phyloP scores from a whole-genome alignment of 2,113 vertebrate species.

The Aramus guarauna region DNA sequence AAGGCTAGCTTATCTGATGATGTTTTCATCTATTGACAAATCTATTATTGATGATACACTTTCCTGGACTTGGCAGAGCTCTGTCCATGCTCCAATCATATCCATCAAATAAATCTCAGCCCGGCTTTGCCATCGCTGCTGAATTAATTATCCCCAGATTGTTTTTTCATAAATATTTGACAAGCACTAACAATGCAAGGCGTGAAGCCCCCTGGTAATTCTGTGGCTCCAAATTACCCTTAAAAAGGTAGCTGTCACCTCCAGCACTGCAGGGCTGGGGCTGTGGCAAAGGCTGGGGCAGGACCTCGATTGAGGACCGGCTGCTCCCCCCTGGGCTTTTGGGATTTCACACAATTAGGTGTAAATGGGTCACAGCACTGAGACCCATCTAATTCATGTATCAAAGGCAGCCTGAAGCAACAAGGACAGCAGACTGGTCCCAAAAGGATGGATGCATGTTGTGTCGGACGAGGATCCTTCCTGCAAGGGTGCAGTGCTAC shows the following conservation, averaged over 20 bases:
- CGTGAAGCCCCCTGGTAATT: constrained; percentile 27
- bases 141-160: constrained; percentile 59
- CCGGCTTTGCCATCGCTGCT: not conserved
- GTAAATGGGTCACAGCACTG: not conserved
- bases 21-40: constrained; percentile 51
- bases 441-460: rapidly evolving
- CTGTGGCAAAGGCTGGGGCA: not conserved
- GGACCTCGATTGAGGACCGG: rapidly evolving
- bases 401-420: not conserved
- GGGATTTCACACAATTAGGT: not conserved
- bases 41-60: constrained; percentile 49
- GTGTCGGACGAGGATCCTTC: not conserved
- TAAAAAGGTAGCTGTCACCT: not conserved
- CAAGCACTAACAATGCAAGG: constrained; percentile 38
- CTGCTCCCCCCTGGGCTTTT: not conserved
- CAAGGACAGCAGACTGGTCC: not conserved
- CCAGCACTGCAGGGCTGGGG: not conserved
- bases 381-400: not conserved
- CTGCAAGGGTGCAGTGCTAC: not conserved
- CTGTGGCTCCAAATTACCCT: not conserved
- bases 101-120: constrained; percentile 24
- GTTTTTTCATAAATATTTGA: constrained; percentile 66
- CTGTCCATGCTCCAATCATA: not conserved
- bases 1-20: constrained; percentile 9
- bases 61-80: constrained; percentile 31